phyloP scores from a whole-genome alignment of 2,797 vertebrate genomes.

The Paratrypauchen microcephalus region DNA sequence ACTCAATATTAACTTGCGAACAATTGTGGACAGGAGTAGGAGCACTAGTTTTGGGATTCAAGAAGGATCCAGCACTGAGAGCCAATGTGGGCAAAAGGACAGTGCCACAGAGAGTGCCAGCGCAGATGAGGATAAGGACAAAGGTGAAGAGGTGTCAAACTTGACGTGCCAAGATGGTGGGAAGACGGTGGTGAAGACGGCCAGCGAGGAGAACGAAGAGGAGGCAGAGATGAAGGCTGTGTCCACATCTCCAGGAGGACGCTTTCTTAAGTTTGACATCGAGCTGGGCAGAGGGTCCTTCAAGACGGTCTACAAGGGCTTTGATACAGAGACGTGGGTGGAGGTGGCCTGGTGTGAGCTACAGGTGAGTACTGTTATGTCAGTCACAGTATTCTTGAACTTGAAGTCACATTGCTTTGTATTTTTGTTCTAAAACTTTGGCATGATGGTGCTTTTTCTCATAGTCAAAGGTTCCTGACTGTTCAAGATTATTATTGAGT shows the following conservation, averaged over 20 bases:
- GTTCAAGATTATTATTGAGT: background rate
- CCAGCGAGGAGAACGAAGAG: conserved; percentile 90
- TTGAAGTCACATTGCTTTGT: too few relatives aligned
- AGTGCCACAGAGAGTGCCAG: conserved; percentile 69
- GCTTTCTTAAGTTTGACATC: conserved; percentile 98
- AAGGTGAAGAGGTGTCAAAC: conserved; percentile 68
- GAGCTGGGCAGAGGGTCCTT: conserved; percentile 96
- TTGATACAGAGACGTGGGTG: conserved; percentile 97
- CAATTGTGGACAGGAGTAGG: conserved; percentile 84
- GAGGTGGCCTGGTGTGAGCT: conserved; percentile 98
- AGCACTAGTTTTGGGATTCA: conserved; percentile 56
- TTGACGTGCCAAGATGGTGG: conserved; percentile 56
- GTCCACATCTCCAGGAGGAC: conserved; percentile 91
- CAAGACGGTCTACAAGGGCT: conserved; percentile 98
- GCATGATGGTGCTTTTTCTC: background rate
- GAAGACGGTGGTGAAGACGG: conserved; percentile 67
- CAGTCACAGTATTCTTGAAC: background rate
- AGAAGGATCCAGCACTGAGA: conserved; percentile 70
- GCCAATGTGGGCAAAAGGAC: conserved; percentile 66
- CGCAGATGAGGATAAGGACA: conserved; percentile 78
- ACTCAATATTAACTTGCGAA: conserved; percentile 81
- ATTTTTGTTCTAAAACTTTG: background rate
- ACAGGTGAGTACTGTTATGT: conserved; percentile 80
- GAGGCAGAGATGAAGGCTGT: conserved; percentile 97
- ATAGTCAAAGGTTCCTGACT: background rate